These are phyloP conservation scores for Spermophilus dauricus DNA, from an alignment of 2,113 vertebrate genomes.

Conservation along the genomic window DNA sequence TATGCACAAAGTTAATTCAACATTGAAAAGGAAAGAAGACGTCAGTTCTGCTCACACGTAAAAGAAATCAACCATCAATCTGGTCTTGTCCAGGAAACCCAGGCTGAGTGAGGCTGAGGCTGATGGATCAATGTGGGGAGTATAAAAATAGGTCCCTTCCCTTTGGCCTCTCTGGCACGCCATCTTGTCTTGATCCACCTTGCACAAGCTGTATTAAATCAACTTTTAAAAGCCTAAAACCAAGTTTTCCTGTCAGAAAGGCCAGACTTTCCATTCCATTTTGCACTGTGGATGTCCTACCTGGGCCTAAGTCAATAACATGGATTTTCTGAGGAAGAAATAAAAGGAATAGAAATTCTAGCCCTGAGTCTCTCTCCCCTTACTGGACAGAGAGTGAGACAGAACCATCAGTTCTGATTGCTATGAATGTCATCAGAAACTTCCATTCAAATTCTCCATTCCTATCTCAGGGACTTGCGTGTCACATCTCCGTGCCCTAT, in stretches of 20 bases:
- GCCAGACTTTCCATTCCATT: not conserved
- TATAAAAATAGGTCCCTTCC: not conserved
- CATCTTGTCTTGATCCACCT: not conserved
- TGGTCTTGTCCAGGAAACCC: not conserved
- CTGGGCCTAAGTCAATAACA: not conserved
- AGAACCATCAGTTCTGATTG: not conserved
- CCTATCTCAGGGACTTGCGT: not conserved
- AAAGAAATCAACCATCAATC: not conserved
- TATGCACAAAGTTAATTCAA: not conserved
- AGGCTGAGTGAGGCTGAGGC: no score
- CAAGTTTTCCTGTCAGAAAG: conserved; percentile 38
- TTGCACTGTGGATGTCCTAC: not conserved
- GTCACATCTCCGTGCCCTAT: rapidly evolving
- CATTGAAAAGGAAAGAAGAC: not conserved
- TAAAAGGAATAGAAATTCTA: not conserved
- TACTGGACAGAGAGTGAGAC: not conserved
- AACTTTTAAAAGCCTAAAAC: conserved; percentile 54
- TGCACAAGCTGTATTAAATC: not conserved
- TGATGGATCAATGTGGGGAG: not conserved
- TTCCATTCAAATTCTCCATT: not conserved
- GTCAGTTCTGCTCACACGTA: not conserved
- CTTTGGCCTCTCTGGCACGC: not conserved
- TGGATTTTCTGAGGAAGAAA: not conserved
- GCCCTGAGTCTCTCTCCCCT: not conserved
- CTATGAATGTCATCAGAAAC: not conserved